Evolutionary conservation across 2,888 invertebrate species (phyloP), one percentile per base, ranked within the genome.

Genomic region (Zhuqinia jingwanae): DNA sequence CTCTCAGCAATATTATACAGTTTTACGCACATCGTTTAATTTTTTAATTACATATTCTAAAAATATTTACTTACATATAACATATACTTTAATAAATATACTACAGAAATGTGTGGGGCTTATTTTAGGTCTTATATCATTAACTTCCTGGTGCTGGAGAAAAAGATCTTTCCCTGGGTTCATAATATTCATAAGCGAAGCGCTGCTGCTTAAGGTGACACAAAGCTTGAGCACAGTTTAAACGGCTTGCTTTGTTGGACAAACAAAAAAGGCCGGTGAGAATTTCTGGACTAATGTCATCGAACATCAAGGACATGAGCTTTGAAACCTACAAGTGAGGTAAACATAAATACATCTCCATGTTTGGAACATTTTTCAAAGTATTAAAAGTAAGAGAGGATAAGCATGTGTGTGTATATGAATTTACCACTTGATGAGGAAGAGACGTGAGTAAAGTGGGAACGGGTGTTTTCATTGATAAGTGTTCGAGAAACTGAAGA

Each of bases 401-500:
- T n/a, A n/a, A n/a, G n/a, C n/a, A n/a, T n/a, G n/a, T n/a, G n/a
- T n/a, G n/a, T n/a, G n/a, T n/a, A n/a, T n/a, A n/a, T n/a, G 36
- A 36, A 36, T 36, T 36, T 36, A 36, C 89, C 25, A 89, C 84
- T 87, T 77, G 81, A 77, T 88, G 82, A 1, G 90, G 88, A 17
- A 88, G 58, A 0, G 88, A 86, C 76, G 86, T 83, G 17, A 90
- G 85, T 11, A 90, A 60, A 0, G 86, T 58, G 13, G 83, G 36
- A 5, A 87, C 79, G 30, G 89, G 89, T 2, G 88, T 78, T 87
- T 89, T 90, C 53, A 84, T 77, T 1, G 89, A 77, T 78, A 90
- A 85, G 73, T 90, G 89, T 45, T 89, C 89, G 3, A 90, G 73
- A 56, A 90, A 90, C 45, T 88, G 73, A 1, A 90, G 73, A 22